phyloP scores from a whole-genome alignment of 2,888 invertebrate species.

The Acanthosepion lycidas region DNA sequence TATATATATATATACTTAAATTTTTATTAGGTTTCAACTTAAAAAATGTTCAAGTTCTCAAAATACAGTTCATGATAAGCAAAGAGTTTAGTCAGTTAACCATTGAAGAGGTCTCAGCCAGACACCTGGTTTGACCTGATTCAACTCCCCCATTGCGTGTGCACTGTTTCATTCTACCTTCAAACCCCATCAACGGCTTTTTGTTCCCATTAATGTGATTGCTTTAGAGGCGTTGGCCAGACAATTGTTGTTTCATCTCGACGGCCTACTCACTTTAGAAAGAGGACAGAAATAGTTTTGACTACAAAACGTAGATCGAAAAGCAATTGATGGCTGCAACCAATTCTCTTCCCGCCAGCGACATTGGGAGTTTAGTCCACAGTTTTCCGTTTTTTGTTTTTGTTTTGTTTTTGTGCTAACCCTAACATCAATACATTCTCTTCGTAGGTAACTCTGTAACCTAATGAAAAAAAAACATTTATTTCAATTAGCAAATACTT shows the following conservation, averaged over 20 bases:
- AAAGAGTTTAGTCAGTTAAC: not conserved
- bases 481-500: no score
- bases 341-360: not conserved
- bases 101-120: not conserved
- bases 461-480: no score
- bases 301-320: not conserved
- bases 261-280: not conserved
- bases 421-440: no score
- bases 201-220: not conserved
- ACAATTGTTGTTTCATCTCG: not conserved
- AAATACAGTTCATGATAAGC: not conserved
- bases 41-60: no score
- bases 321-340: not conserved
- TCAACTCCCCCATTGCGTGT: not conserved
- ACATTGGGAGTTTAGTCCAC: no score
- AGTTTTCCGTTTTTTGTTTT: no score
- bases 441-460: no score
- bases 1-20: no score
- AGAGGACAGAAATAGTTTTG: not conserved
- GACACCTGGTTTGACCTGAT: not conserved
- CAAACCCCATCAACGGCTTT: not conserved
- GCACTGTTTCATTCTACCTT: not conserved
- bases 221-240: not conserved
- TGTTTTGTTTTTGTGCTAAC: no score
- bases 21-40: no score